These are phyloP conservation scores for Myotis findleyi DNA, from an alignment of 2,797 vertebrate species.

Conservation along the genomic window DNA sequence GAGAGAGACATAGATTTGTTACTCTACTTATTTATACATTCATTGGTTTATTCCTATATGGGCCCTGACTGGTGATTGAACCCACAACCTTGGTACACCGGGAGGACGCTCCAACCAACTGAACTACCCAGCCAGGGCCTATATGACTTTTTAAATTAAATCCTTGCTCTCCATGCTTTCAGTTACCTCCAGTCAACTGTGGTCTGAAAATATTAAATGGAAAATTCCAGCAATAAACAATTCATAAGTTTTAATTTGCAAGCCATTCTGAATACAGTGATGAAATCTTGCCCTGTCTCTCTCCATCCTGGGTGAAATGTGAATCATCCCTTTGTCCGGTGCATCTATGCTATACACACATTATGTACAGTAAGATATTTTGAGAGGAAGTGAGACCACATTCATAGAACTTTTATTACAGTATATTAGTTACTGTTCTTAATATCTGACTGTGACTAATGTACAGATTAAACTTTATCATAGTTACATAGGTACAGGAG, in stretches of 20 bases:
- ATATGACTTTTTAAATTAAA: background rate
- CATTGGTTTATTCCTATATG: background rate
- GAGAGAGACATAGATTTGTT: background rate
- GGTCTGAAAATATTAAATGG: background rate
- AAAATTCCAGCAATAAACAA: background rate
- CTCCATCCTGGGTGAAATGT: background rate
- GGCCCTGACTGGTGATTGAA: background rate
- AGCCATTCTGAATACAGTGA: background rate
- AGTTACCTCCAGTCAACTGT: background rate
- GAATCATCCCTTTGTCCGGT: background rate
- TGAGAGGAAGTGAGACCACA: background rate
- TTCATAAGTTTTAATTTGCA: background rate
- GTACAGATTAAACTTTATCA: background rate
- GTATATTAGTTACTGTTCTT: background rate
- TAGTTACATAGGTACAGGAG: background rate
- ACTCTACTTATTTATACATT: background rate
- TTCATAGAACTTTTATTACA: background rate
- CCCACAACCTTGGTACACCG: background rate
- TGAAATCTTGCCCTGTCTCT: background rate
- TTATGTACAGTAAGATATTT: background rate
- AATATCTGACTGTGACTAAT: background rate
- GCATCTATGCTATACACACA: background rate
- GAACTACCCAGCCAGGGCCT: background rate
- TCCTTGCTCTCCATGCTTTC: background rate
- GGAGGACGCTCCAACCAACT: background rate